Base-by-base conservation (phyloP, 2,797 vertebrate genomes). In the Onychomys torridus region DNA sequence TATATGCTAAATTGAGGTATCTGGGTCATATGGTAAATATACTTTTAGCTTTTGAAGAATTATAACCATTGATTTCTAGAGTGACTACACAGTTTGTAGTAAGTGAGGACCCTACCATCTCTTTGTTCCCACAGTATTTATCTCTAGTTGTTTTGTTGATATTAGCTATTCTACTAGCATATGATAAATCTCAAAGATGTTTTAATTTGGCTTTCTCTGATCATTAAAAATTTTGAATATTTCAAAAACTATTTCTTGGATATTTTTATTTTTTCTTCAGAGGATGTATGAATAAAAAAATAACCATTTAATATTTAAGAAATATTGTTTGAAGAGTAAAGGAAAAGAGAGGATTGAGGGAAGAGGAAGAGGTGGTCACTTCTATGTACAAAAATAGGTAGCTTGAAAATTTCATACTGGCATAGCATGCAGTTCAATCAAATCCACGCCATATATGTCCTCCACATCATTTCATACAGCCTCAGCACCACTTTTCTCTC, bases 321-420 rank as follows among this genome's bases (percentile, higher is more conserved):
- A 57, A 8, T 59, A 25, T 81, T 37, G 3, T 37, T 57, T 81
- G 78, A 81, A 59, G 52, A 55, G 32, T 19, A 23, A 55, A 5
- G 5, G 4, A n/a, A 55, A 32, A n/a, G 9, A 9, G 9, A 19
- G 1, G 3, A 17, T 8, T 23, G 21, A 61, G 6, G 34, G 29
- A 57, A 19, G 5, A 79, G 49, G 32, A 55, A 55, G 17, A n/a
- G 9, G 78, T 37, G 34, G 78, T 37, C n/a, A n/a, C 49, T n/a
- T 55, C 49, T 5, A 79, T 23, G 12, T 32, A 5, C 9, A 79
- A 79, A 79, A 55, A 5, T 34, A 23, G 34, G 10, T n/a, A 13
- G 55, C 27, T 37, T 82, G 12, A 8, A n/a, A 59, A 59, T 37
- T 82, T 81, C 57, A 82, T 59, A 59, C 12, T 82, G n/a, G 25